Percentiles rank a stretch among this genome's conserved stretches.
These are phyloP conservation scores for Dasyprocta punctata DNA, from an alignment of 2,113 vertebrate species.

Conservation along the genomic window DNA sequence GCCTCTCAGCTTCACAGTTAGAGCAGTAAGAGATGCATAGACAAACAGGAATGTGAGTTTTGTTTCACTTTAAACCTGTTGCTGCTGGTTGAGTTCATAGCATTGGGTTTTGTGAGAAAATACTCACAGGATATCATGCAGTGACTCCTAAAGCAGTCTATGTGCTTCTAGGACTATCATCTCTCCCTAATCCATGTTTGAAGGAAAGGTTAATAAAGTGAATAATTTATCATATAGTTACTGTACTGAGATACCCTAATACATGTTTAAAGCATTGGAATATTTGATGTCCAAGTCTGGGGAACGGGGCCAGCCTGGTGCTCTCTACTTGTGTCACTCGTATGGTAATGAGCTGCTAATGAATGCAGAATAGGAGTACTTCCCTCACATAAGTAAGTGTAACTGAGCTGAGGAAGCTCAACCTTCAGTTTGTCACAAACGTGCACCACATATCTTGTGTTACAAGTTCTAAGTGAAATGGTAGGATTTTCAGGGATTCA, in stretches of 20 bases:
- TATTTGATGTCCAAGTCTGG: not conserved
- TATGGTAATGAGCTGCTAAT: not conserved
- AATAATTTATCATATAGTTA: not conserved
- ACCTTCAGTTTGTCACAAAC: not conserved
- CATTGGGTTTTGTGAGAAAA: not conserved
- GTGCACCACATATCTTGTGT: not conserved
- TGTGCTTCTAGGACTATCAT: not conserved
- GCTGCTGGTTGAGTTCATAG: not conserved
- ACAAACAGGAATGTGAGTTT: not conserved
- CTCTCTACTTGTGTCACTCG: not conserved
- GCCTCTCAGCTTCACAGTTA: not conserved
- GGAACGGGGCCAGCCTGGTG: not conserved
- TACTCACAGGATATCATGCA: not conserved
- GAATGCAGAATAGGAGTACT: not conserved
- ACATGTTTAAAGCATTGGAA: not conserved
- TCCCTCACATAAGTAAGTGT: not conserved
- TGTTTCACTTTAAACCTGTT: not conserved
- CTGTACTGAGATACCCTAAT: not conserved
- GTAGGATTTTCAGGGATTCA: not conserved
- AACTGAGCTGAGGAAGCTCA: not conserved
- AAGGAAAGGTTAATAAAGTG: not conserved
- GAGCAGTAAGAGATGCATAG: not conserved
- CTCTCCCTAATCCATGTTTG: not conserved
- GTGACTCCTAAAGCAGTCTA: not conserved
- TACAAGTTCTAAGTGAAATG: not conserved